Conservation (phyloP, 2,888 invertebrate genomes). For the Omphaloscelis lunosa region DNA sequence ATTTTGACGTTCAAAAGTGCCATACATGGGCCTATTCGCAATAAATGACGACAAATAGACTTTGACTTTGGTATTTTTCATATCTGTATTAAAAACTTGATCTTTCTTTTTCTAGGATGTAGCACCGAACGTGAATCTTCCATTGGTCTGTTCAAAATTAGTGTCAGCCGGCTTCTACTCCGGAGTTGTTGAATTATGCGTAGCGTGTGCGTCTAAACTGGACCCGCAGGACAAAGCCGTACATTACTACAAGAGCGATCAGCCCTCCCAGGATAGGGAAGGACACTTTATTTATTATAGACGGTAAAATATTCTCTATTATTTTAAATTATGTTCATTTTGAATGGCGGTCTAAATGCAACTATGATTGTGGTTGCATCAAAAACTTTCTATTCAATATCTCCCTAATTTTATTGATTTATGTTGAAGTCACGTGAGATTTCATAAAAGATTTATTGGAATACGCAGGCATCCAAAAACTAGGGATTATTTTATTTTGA, state of each 20-base stretch:
- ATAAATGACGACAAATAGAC: too few species aligned
- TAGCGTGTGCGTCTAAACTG: constrained; percentile 95
- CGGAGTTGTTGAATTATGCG: constrained; percentile 97
- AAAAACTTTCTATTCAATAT: not conserved
- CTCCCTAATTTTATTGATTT: not conserved
- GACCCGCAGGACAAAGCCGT: constrained; percentile 97
- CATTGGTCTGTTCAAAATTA: constrained; percentile 96
- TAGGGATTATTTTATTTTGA: not conserved
- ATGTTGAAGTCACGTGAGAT: not conserved
- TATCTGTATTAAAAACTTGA: not conserved
- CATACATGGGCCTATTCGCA: too few species aligned
- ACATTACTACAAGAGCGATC: constrained; percentile 96
- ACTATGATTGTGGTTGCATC: not conserved
- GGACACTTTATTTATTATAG: constrained; percentile 94
- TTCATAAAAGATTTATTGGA: not conserved
- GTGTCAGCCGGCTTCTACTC: constrained; percentile 95
- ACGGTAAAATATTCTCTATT: constrained; percentile 82
- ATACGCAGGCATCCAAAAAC: not conserved
- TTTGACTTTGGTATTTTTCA: not conserved
- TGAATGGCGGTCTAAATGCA: too few species aligned
- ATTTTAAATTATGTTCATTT: not conserved
- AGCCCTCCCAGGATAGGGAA: constrained; percentile 95
- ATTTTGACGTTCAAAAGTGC: too few species aligned
- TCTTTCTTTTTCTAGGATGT: constrained; percentile 90
- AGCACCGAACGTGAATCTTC: constrained; percentile 96